A percentile compares a stretch with the other conserved stretches of the same genome.
Conservation (phyloP, 2,888 invertebrate species). For the Incurvaria masculella region DNA sequence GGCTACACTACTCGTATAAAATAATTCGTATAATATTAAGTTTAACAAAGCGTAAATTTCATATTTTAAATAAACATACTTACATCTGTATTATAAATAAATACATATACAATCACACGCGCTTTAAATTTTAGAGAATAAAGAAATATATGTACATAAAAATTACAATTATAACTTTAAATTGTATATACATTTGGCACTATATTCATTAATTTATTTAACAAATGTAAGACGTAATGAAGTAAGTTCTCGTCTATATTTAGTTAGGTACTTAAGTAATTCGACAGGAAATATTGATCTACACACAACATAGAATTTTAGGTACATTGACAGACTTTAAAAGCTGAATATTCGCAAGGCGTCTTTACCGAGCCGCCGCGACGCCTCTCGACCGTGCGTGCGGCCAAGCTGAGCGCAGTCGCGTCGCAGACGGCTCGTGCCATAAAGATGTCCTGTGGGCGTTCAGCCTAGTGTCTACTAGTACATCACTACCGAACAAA, state of each 20-base stretch:
- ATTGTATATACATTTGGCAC: slow-evolving; percentile 53
- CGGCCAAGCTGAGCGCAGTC: slow-evolving; percentile 44
- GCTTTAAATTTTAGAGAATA: slow-evolving; percentile 16
- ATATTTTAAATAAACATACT: slow-evolving; percentile 7
- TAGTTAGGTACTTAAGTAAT: not conserved
- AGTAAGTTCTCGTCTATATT: not conserved
- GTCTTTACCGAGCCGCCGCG: not conserved
- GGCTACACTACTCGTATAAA: too few species aligned
- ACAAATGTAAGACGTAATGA: not conserved
- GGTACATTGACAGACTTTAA: not conserved
- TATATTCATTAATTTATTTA: slow-evolving; percentile 27
- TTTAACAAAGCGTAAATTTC: not conserved
- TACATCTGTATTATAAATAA: slow-evolving; percentile 16
- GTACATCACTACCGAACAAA: not conserved
- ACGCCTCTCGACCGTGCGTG: not conserved
- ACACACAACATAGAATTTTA: not conserved
- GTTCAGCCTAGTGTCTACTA: not conserved
- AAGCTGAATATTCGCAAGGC: not conserved
- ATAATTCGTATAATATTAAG: too few species aligned
- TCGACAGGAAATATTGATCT: not conserved
- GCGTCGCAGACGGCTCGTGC: too few species aligned
- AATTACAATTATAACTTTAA: slow-evolving; percentile 24
- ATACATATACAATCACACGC: slow-evolving; percentile 23
- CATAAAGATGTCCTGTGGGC: not conserved
- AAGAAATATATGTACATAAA: slow-evolving; percentile 28